Conservation (phyloP, 2,797 vertebrate species). For the Allobates femoralis region DNA sequence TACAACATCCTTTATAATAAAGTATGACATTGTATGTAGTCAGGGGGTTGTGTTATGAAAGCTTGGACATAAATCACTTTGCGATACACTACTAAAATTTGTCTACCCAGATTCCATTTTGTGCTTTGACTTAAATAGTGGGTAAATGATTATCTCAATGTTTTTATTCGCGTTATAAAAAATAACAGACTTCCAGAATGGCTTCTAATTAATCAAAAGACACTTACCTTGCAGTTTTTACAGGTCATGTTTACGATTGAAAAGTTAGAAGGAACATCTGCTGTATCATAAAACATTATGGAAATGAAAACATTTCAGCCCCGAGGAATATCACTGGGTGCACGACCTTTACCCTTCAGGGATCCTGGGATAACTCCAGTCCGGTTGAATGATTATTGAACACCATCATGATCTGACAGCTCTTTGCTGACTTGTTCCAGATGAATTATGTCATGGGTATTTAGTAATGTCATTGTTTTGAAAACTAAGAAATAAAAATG, state of each 20-base stretch:
- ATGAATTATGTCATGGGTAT: constrained; percentile 53
- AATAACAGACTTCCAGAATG: constrained; percentile 48
- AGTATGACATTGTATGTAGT: constrained; percentile 61
- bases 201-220: constrained; percentile 61
- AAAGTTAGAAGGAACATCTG: constrained; percentile 61
- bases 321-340: constrained; percentile 56
- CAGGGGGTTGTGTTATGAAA: constrained; percentile 60
- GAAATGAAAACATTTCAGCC: constrained; percentile 53
- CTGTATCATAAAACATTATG: constrained; percentile 62
- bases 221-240: constrained; percentile 62
- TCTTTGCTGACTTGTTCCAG: constrained; percentile 68
- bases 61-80: constrained; percentile 55
- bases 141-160: constrained; percentile 55
- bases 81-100: constrained; percentile 51
- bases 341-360: constrained; percentile 68
- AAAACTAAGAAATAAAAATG: constrained; percentile 21
- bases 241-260: constrained; percentile 60
- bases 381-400: constrained; percentile 66
- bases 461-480: constrained; percentile 35
- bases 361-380: constrained; percentile 68
- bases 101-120: constrained; percentile 53
- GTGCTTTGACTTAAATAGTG: constrained; percentile 56
- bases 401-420: constrained; percentile 68
- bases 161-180: constrained; percentile 56
- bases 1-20: constrained; percentile 62